Conservation (phyloP, 2,797 vertebrate species). For the Zalophus californianus region DNA sequence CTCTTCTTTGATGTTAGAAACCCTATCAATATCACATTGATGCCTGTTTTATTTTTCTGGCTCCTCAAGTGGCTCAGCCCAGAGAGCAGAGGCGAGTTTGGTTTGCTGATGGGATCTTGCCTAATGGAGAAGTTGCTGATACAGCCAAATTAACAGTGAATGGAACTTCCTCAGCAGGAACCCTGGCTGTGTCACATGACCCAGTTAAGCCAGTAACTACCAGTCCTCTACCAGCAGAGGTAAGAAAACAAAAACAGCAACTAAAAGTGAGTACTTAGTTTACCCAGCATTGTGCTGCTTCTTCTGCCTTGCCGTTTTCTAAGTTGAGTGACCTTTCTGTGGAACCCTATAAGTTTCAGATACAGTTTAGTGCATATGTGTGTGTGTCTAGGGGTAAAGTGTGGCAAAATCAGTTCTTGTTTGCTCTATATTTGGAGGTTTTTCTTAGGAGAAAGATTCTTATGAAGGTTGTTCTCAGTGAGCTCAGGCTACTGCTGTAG, state of each 20-base stretch:
- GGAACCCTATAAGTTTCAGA: background rate
- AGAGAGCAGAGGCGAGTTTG: conserved; percentile 98
- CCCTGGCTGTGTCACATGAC: conserved; percentile 90
- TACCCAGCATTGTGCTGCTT: background rate
- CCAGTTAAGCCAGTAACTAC: conserved; percentile 91
- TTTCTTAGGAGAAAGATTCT: conserved; percentile 40
- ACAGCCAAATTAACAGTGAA: conserved; percentile 91
- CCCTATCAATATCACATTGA: conserved; percentile 67
- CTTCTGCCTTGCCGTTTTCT: conserved; percentile 30
- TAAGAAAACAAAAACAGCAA: conserved; percentile 81
- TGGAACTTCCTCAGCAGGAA: conserved; percentile 90
- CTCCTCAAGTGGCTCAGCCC: conserved; percentile 89
- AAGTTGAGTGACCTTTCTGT: conserved; percentile 44
- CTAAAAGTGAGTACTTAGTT: background rate
- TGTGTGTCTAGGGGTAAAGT: background rate
- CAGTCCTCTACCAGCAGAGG: conserved; percentile 90
- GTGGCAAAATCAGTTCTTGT: conserved; percentile 6
- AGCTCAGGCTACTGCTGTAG: background rate
- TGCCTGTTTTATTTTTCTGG: conserved; percentile 69
- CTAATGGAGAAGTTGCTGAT: conserved; percentile 96
- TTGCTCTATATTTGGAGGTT: conserved; percentile 28
- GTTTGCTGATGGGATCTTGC: conserved; percentile 98
- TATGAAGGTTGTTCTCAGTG: conserved; percentile 39
- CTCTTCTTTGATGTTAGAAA: conserved; percentile 72
- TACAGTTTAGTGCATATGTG: background rate